Percentiles rank a stretch among this genome's conserved stretches.
Evolutionary conservation across 2,797 vertebrate genomes (phyloP).

Genomic region (Forpus xanthops): DNA sequence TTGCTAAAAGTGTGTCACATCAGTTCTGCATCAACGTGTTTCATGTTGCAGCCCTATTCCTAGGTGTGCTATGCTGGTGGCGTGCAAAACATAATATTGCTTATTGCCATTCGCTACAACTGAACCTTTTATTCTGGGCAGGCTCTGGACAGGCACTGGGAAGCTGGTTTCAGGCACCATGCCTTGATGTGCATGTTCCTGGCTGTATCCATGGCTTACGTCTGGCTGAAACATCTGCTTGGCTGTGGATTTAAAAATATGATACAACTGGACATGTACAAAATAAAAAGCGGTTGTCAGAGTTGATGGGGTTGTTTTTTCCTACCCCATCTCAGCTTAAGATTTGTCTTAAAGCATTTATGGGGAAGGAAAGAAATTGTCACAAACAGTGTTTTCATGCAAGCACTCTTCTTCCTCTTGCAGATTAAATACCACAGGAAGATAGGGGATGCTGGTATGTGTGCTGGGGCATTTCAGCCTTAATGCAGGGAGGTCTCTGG

Average conservation of each 20-base stretch:
- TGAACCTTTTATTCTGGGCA: not conserved
- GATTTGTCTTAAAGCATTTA: not conserved
- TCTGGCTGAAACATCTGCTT: not conserved
- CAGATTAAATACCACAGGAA: not conserved
- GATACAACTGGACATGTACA: accelerated
- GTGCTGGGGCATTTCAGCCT: not conserved
- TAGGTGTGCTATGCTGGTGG: not conserved
- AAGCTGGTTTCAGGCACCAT: not conserved
- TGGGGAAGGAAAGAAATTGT: not conserved
- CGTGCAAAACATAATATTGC: accelerated
- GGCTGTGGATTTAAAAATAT: not conserved
- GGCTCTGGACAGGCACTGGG: not conserved
- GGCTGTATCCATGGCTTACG: not conserved
- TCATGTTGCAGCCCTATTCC: not conserved
- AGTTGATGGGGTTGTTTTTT: not conserved
- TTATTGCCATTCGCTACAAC: not conserved
- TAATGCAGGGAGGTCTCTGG: not conserved
- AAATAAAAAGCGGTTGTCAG: not conserved
- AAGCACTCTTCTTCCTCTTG: accelerated
- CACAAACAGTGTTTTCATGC: not conserved
- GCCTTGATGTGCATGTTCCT: accelerated
- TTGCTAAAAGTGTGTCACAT: not conserved
- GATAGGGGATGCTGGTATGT: not conserved
- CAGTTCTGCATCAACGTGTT: not conserved
- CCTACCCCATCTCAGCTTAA: not conserved